Percentiles rank a stretch among this genome's conserved stretches.
Conservation (phyloP, 2,888 invertebrate species). For the Stenotaenia linearis region DNA sequence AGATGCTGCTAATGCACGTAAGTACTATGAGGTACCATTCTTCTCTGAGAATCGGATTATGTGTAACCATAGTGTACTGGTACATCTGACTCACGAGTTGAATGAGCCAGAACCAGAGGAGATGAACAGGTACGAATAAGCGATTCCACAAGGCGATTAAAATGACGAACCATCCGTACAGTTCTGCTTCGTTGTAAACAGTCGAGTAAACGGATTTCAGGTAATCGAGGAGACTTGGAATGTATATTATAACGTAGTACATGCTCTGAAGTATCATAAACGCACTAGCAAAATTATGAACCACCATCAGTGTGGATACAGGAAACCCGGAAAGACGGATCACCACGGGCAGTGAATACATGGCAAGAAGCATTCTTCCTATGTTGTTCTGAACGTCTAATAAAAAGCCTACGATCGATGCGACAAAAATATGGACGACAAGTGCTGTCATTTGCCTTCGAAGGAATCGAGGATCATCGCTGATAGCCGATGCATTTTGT, state of each 20-base stretch:
- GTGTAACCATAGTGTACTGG: slow-evolving; percentile 37
- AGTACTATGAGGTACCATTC: slow-evolving; percentile 48
- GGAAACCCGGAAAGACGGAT: slow-evolving; percentile 50
- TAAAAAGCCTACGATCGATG: slow-evolving; percentile 46
- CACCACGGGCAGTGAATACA: slow-evolving; percentile 51
- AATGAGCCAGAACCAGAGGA: slow-evolving; percentile 52
- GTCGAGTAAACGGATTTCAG: slow-evolving; percentile 42
- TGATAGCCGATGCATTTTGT: slow-evolving; percentile 29
- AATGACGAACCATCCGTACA: slow-evolving; percentile 44
- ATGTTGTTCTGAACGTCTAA: slow-evolving; percentile 47
- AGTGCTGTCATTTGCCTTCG: slow-evolving; percentile 45
- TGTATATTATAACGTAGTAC: slow-evolving; percentile 47
- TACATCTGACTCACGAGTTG: slow-evolving; percentile 49
- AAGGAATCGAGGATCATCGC: slow-evolving; percentile 42
- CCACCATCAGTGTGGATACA: slow-evolving; percentile 42
- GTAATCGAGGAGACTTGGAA: slow-evolving; percentile 46
- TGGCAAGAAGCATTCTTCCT: slow-evolving; percentile 46
- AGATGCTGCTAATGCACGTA: slow-evolving; percentile 48
- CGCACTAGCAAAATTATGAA: slow-evolving; percentile 50
- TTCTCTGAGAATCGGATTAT: slow-evolving; percentile 39
- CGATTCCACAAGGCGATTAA: slow-evolving; percentile 48
- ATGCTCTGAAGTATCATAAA: slow-evolving; percentile 47
- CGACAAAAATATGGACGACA: slow-evolving; percentile 45
- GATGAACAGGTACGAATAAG: slow-evolving; percentile 50
- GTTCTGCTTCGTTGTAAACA: slow-evolving; percentile 42